Percentiles rank a stretch among this genome's conserved stretches.
These are phyloP conservation scores for Amniataba percoides DNA, from an alignment of 2,797 vertebrate genomes.

Conservation along the genomic window DNA sequence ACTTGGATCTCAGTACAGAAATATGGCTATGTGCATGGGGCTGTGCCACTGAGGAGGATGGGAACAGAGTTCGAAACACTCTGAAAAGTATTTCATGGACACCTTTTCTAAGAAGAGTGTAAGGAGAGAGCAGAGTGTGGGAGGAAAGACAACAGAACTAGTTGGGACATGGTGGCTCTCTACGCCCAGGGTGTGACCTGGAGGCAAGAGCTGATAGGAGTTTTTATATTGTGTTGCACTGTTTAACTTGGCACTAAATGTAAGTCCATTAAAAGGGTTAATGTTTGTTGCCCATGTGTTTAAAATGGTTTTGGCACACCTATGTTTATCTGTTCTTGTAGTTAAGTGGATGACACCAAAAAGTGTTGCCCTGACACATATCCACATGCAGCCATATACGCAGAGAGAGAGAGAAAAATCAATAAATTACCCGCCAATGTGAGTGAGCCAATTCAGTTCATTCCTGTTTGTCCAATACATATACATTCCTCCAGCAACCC, in stretches of 20 bases:
- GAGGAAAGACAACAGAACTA: slow-evolving; percentile 78
- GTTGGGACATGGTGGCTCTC: slow-evolving; percentile 74
- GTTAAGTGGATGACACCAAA: slow-evolving; percentile 37
- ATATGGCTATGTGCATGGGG: slow-evolving; percentile 20
- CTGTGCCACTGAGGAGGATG: slow-evolving; percentile 30
- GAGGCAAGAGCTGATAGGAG: slow-evolving; percentile 60
- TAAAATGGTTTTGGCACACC: slow-evolving; percentile 34
- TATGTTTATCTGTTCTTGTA: slow-evolving; percentile 37
- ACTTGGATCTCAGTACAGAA: slow-evolving; percentile 21
- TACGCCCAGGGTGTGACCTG: slow-evolving; percentile 79
- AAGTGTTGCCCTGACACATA: slow-evolving; percentile 33
- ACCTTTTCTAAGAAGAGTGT: slow-evolving; percentile 63
- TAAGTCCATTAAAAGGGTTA: slow-evolving; percentile 44
- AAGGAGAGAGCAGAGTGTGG: slow-evolving; percentile 57
- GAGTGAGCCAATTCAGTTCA: slow-evolving; percentile 18
- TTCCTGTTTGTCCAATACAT: slow-evolving; percentile 19
- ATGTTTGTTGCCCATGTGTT: slow-evolving; percentile 27
- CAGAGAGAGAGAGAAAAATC: slow-evolving; percentile 11
- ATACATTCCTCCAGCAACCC: slow-evolving; percentile 58
- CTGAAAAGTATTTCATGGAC: slow-evolving; percentile 46
- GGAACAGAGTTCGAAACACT: slow-evolving; percentile 59
- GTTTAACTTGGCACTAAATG: slow-evolving; percentile 76
- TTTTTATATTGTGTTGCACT: slow-evolving; percentile 63
- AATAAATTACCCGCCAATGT: slow-evolving; percentile 17
- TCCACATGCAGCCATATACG: background rate